phyloP scores from a whole-genome alignment of 2,113 vertebrate species.

The Rhinolophus sinicus region DNA sequence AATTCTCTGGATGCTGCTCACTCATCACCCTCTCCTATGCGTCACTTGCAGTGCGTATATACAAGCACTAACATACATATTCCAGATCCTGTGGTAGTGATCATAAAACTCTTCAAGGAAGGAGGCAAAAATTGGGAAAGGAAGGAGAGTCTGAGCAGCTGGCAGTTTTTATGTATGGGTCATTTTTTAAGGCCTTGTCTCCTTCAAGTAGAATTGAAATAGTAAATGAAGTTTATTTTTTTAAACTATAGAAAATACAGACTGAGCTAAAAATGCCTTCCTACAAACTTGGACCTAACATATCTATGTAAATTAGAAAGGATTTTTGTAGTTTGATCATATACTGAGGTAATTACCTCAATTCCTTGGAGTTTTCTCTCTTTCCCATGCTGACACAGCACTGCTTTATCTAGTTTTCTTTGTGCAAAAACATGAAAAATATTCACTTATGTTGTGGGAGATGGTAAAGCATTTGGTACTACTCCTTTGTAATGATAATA shows the following conservation, averaged over 20 bases:
- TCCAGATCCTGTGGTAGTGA: not conserved
- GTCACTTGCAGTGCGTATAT: rapidly evolving
- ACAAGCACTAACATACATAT: not conserved
- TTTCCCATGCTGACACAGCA: not conserved
- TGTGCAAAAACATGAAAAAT: constrained; percentile 1
- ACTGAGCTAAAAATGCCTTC: constrained; percentile 19
- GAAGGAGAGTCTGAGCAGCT: not conserved
- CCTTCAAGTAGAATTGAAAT: not conserved
- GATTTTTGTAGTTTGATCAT: not conserved
- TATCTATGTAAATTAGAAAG: not conserved
- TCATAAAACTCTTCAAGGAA: not conserved
- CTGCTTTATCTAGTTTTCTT: not conserved
- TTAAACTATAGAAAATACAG: not conserved
- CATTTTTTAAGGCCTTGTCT: not conserved
- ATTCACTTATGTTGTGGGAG: not conserved
- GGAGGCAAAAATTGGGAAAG: not conserved
- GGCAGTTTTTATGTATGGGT: not conserved
- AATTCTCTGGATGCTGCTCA: not conserved
- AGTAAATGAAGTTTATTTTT: not conserved
- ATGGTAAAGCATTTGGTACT: not conserved
- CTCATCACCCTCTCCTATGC: not conserved
- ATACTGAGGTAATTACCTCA: not conserved
- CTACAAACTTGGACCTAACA: not conserved
- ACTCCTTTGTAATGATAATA: not conserved
- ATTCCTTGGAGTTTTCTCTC: not conserved